phyloP scores from a whole-genome alignment of 1,140 invertebrate genomes.

The Meloidogyne hapla region DNA sequence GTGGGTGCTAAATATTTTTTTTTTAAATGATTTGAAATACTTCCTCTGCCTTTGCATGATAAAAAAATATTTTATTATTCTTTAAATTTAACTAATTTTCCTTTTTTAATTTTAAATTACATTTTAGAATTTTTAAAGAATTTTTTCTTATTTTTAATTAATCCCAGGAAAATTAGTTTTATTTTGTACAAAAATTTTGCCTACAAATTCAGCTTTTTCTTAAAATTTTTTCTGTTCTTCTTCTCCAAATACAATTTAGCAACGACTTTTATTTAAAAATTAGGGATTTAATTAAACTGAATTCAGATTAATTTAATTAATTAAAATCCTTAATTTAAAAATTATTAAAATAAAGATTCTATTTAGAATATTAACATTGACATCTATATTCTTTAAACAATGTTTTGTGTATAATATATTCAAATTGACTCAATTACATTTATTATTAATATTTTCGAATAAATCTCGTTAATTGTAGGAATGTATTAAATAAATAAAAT shows the following conservation, averaged over 20 bases:
- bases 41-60: conserved; percentile 5
- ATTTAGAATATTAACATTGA: too few species aligned
- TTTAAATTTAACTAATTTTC: neutral
- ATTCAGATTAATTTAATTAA: too few species aligned
- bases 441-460: too few species aligned
- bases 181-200: neutral
- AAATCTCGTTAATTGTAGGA: too few species aligned
- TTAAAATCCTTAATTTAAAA: too few species aligned
- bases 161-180: neutral
- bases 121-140: too few species aligned
- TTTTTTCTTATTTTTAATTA: neutral
- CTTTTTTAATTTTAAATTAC: neutral
- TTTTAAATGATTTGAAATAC: neutral
- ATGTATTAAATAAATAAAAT: too few species aligned
- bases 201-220: neutral
- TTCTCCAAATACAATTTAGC: neutral
- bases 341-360: too few species aligned
- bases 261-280: conserved; percentile 3
- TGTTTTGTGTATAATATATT: too few species aligned
- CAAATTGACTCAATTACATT: too few species aligned
- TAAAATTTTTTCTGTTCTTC: neutral
- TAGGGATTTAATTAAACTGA: neutral
- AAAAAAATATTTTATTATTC: neutral
- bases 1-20: conserved; percentile 23
- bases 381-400: too few species aligned